Evolutionary conservation across 64 coral and sea anemone genomes (phyloP).

Genomic region (Montipora capricornis): DNA sequence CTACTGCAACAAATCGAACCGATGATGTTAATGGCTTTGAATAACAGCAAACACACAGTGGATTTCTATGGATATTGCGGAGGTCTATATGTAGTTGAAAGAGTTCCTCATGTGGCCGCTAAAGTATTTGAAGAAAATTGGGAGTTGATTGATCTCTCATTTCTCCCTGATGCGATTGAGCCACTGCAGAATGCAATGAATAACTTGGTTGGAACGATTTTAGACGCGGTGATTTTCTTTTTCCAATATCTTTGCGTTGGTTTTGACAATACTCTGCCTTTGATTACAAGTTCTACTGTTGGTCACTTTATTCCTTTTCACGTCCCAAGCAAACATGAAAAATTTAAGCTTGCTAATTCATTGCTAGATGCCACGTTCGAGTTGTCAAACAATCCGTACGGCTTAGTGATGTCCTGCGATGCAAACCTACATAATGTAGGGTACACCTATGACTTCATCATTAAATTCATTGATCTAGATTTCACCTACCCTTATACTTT

Average conservation of each 20-base stretch:
- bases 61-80: slow-evolving; percentile 92
- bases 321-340: slow-evolving; percentile 59
- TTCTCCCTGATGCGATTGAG: slow-evolving; percentile 67
- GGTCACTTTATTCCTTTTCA: slow-evolving; percentile 32
- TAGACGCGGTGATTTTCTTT: background rate
- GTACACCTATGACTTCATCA: slow-evolving; percentile 37
- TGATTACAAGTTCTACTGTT: slow-evolving; percentile 35
- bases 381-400: slow-evolving; percentile 69
- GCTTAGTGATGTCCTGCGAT: slow-evolving; percentile 75
- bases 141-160: slow-evolving; percentile 42
- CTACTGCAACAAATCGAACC: slow-evolving; percentile 78
- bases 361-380: slow-evolving; percentile 57
- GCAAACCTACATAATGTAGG: slow-evolving; percentile 83
- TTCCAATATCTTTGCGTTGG: background rate
- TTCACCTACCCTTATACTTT: slow-evolving; percentile 31
- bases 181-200: slow-evolving; percentile 49
- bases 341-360: slow-evolving; percentile 55
- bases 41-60: slow-evolving; percentile 74
- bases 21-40: slow-evolving; percentile 55
- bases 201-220: background rate
- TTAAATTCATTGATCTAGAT: slow-evolving; percentile 83
- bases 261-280: background rate
- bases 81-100: slow-evolving; percentile 78
- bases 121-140: slow-evolving; percentile 40
- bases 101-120: slow-evolving; percentile 56